Conservation (phyloP, 2,113 vertebrate species). For the Galemys pyrenaicus region DNA sequence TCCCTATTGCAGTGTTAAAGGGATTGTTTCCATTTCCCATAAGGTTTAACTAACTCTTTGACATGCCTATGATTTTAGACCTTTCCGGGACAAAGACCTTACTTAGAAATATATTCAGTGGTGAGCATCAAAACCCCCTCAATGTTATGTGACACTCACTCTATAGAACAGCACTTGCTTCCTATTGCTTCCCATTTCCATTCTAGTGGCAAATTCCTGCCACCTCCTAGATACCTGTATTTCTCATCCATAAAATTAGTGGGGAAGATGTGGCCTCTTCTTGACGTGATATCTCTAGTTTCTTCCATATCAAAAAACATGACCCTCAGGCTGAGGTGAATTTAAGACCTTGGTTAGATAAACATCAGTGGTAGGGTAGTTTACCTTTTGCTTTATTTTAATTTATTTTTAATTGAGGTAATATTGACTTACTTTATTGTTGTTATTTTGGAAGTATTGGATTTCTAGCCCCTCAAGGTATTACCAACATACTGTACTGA, state of each 20-base stretch:
- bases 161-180: neutral
- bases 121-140: neutral
- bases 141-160: neutral
- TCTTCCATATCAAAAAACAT: neutral
- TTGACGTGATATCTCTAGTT: neutral
- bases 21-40: neutral
- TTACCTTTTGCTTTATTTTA: neutral
- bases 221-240: neutral
- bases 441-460: too few species aligned
- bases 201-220: neutral
- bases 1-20: too few species aligned
- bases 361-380: neutral
- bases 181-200: neutral
- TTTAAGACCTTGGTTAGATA: neutral
- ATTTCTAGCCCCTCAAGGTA: too few species aligned
- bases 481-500: too few species aligned
- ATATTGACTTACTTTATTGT: too few species aligned
- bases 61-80: neutral
- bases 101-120: neutral
- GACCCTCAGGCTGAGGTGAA: neutral
- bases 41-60: neutral
- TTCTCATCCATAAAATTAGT: neutral
- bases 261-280: neutral
- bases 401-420: neutral
- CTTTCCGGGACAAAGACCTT: neutral